Evolutionary conservation across 2,797 vertebrate species (phyloP), one percentile per base, ranked within the genome.

Genomic region (Labroides dimidiatus): DNA sequence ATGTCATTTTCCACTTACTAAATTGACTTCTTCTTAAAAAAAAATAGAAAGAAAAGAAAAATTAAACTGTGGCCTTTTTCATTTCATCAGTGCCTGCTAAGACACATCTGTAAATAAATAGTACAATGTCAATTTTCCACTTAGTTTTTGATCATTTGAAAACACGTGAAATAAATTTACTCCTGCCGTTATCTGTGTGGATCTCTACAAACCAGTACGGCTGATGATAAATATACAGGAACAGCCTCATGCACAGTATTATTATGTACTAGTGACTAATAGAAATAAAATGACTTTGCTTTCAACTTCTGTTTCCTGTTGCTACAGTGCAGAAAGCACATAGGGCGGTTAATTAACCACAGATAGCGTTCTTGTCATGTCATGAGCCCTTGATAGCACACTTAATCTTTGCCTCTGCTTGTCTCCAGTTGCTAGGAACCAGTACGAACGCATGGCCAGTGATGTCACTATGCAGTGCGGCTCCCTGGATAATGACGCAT

Each of bases 401-500:
- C 43, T 33, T 27, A 1, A 42, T 54, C 30, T 69, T 50, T 59
- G 2, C 36, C 42, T 82, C 20, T 64, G 21, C 80, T 42, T 70
- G 4, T 54, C 57, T 64, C 10, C 88, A 99, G 95, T 93, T 24
- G 87, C 89, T 50, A 95, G 94, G 42, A 86, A 89, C 82, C 96
- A 98, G 78, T 99, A 97, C 0, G 96, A 96, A 81, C 93, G 92
- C 52, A 94, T 98, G 74, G 95, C 95, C 12, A 94, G 95, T 0
- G 95, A 98, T 0, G 96, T 97, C 83, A 97, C 96, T 67, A 95
- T 99, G 94, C 95, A 94, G 44, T 99, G 98, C 16, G 97, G 97
- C 69, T 94, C 95, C 9, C 91, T 98, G 87, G 96, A 95, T 80
- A 94, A 91, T 56, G 94, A 96, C 0, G 92, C 96, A 0, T 92